A percentile compares a stretch with the other conserved stretches of the same genome.
phyloP scores from a whole-genome alignment of 2,888 invertebrate genomes.

The Yponomeuta sedellus region DNA sequence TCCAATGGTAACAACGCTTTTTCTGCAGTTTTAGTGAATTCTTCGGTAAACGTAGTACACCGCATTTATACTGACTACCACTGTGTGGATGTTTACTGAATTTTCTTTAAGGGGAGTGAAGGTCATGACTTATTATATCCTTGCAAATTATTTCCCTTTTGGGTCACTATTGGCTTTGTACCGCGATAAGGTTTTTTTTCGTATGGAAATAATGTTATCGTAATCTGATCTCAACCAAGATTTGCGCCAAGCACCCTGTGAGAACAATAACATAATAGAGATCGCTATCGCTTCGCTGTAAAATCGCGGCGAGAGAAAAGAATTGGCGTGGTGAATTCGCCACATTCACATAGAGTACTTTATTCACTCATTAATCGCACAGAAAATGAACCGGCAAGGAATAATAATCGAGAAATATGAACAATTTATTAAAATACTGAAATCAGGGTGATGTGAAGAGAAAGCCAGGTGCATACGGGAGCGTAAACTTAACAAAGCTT shows the following conservation, averaged over 20 bases:
- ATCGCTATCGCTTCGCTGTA: neutral
- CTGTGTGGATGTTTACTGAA: too few species aligned
- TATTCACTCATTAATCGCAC: slow-evolving; percentile 38
- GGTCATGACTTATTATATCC: too few species aligned
- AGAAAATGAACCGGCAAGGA: slow-evolving; percentile 56
- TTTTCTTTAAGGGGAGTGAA: too few species aligned
- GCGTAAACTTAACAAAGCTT: slow-evolving; percentile 26
- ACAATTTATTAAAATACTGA: neutral
- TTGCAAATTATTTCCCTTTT: too few species aligned
- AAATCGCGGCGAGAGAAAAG: slow-evolving; percentile 22
- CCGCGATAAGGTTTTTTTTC: neutral
- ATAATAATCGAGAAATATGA: slow-evolving; percentile 53
- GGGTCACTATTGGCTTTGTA: neutral
- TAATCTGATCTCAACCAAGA: neutral
- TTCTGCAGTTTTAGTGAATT: too few species aligned
- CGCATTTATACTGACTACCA: too few species aligned
- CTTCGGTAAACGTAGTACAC: too few species aligned
- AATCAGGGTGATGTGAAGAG: slow-evolving; percentile 36
- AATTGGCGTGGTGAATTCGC: slow-evolving; percentile 42
- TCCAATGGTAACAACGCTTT: too few species aligned
- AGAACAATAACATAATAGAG: neutral
- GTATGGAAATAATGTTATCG: neutral
- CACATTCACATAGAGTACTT: slow-evolving; percentile 30
- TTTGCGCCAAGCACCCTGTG: neutral
- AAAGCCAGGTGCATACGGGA: slow-evolving; percentile 67